phyloP scores from a whole-genome alignment of 2,888 invertebrate species.

The Leptinotarsa peninsularis region DNA sequence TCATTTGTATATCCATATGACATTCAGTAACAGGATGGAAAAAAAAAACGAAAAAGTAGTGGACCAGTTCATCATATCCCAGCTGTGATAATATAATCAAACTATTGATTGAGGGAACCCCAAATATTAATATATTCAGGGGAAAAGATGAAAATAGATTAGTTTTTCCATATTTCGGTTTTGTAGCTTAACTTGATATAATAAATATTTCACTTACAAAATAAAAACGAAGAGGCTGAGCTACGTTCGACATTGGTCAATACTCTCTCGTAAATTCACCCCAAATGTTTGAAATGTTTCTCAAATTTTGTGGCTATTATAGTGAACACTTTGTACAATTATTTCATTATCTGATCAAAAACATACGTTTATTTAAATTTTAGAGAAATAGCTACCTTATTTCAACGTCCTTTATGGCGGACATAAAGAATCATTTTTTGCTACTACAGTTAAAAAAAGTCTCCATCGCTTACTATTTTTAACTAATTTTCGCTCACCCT shows the following conservation, averaged over 20 bases:
- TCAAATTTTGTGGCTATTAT: background rate
- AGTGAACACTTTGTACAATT: background rate
- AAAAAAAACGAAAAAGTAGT: background rate
- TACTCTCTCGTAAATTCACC: background rate
- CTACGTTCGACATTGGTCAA: background rate
- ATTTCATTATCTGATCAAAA: background rate
- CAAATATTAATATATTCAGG: too few species aligned
- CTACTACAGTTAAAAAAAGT: constrained; percentile 45
- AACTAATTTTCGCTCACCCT: constrained; percentile 21
- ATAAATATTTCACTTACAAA: too few species aligned
- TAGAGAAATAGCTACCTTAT: constrained; percentile 50
- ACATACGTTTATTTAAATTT: background rate
- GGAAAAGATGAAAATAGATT: too few species aligned
- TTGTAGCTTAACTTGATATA: too few species aligned
- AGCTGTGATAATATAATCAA: too few species aligned
- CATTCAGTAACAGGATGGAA: constrained; percentile 11
- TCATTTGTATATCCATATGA: constrained; percentile 2
- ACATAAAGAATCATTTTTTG: constrained; percentile 43
- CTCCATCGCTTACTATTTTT: constrained; percentile 58
- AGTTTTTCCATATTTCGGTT: too few species aligned
- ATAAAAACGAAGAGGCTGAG: too few species aligned
- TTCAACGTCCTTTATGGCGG: constrained; percentile 49
- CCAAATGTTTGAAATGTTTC: background rate
- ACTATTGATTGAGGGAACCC: too few species aligned
- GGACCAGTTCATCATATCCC: background rate